Percentiles rank a stretch among this genome's conserved stretches.
phyloP scores from a whole-genome alignment of 2,113 vertebrate species.

The Saguinus imperator region DNA sequence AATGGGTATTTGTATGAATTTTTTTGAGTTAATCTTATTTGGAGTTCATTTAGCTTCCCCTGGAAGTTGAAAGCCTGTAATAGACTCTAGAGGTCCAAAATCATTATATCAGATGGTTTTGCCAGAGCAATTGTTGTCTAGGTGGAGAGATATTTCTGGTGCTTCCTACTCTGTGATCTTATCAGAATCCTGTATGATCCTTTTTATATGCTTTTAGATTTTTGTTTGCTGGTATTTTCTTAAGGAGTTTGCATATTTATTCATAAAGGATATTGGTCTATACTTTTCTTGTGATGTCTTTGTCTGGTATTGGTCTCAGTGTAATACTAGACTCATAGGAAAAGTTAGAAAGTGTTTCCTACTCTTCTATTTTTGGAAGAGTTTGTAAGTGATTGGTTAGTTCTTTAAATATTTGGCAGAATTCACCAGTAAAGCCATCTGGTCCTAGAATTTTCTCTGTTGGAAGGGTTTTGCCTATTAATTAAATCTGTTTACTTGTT shows the following conservation, averaged over 20 bases:
- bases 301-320: background rate
- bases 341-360: background rate
- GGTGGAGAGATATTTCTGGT: background rate
- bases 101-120: background rate
- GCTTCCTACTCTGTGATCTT: background rate
- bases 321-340: background rate
- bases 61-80: background rate
- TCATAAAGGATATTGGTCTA: background rate
- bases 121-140: background rate
- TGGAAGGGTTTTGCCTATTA: background rate
- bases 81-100: background rate
- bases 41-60: background rate
- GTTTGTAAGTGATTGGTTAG: background rate
- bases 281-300: background rate
- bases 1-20: background rate
- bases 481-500: background rate
- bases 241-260: background rate
- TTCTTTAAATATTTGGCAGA: background rate
- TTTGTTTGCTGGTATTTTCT: background rate
- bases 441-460: background rate
- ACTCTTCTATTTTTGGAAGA: background rate
- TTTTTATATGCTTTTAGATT: background rate
- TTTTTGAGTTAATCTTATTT: background rate
- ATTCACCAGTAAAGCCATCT: background rate
- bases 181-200: background rate